Evolutionary conservation across 2,797 vertebrate genomes (phyloP).

Genomic region (Salarias fasciatus): DNA sequence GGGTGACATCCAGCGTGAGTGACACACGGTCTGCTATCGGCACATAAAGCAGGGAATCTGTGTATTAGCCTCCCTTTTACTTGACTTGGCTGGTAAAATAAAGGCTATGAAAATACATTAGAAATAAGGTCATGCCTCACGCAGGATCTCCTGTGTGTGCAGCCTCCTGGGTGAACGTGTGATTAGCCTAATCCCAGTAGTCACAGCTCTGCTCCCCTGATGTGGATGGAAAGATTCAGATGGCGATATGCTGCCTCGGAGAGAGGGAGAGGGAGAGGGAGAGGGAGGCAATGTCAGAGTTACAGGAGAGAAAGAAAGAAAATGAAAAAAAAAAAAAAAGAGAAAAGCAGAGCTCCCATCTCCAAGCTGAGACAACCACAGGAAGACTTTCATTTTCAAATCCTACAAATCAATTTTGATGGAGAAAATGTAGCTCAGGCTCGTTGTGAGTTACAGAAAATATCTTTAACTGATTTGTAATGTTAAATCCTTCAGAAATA

Average conservation of each 20-base stretch:
- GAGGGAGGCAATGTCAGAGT: conserved; percentile 36
- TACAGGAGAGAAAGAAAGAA: conserved; percentile 20
- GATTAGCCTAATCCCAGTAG: conserved; percentile 72
- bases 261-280: conserved; percentile 5
- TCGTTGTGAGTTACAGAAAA: too few relatives aligned
- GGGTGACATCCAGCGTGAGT: conserved; percentile 19
- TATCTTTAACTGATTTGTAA: too few relatives aligned
- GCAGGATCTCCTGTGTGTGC: conserved; percentile 52
- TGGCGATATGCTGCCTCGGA: conserved; percentile 48
- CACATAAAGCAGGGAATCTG: conserved; percentile 31
- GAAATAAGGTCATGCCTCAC: conserved; percentile 66
- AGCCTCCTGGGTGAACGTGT: conserved; percentile 63
- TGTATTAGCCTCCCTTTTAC: conserved; percentile 46
- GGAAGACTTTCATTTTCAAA: conserved; percentile 38
- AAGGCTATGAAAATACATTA: conserved; percentile 53
- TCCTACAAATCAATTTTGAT: conserved; percentile 30
- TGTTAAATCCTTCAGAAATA: too few relatives aligned
- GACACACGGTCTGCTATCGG: conserved; percentile 13
- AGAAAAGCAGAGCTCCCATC: conserved; percentile 8
- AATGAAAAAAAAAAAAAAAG: not conserved
- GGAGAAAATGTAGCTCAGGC: too few relatives aligned
- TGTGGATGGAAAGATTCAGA: conserved; percentile 68
- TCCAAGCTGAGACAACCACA: conserved; percentile 30
- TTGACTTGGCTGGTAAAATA: conserved; percentile 40
- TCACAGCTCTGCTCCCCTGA: conserved; percentile 73